A percentile compares a stretch with the other conserved stretches of the same genome.
Conservation (phyloP, 2,113 vertebrate genomes). For the Ginglymostoma cirratum region DNA sequence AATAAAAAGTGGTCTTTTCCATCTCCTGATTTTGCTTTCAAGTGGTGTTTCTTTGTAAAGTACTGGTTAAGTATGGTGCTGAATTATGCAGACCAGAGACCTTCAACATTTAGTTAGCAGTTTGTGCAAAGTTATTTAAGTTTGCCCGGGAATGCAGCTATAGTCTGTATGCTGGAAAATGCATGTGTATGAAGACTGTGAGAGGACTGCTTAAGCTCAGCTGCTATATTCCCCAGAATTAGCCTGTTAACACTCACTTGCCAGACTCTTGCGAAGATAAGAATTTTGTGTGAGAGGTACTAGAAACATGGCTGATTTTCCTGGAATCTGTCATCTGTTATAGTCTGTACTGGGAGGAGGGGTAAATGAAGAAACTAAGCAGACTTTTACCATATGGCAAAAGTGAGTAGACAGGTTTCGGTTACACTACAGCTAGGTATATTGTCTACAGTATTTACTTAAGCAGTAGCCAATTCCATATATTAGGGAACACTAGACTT, state of each 20-base stretch:
- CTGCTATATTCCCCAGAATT: background rate
- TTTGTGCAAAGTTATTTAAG: background rate
- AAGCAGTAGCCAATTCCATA: no score
- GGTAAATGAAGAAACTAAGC: background rate
- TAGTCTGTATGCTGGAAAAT: background rate
- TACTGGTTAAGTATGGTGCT: background rate
- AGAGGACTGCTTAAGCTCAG: background rate
- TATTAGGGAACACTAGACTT: no score
- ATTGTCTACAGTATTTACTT: no score
- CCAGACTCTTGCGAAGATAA: background rate
- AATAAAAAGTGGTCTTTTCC: background rate
- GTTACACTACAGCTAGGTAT: background rate
- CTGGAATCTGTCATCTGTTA: background rate
- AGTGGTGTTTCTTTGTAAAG: background rate
- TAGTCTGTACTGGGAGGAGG: background rate
- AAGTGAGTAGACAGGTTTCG: background rate
- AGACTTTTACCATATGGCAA: background rate
- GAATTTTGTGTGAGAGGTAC: background rate
- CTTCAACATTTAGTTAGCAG: background rate
- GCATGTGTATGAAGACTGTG: background rate
- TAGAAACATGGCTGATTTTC: background rate
- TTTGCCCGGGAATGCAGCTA: background rate
- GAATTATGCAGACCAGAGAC: background rate
- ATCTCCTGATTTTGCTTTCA: background rate
- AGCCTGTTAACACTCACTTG: background rate